These are phyloP conservation scores for Mechanitis messenoides DNA, from an alignment of 2,888 invertebrate species.

Conservation along the genomic window DNA sequence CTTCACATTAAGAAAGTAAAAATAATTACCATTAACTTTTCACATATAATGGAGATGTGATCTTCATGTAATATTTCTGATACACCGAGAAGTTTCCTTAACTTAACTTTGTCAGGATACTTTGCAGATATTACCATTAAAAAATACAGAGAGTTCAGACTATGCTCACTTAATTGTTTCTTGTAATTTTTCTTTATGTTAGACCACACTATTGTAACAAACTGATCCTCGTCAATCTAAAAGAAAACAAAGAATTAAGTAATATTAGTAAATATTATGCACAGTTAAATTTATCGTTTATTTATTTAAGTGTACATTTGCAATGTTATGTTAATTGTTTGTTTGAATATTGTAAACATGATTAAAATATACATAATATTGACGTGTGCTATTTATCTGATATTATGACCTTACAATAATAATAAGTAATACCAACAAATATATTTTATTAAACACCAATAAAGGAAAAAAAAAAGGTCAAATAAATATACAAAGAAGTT, in stretches of 20 bases:
- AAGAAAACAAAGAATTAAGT: slow-evolving; percentile 12
- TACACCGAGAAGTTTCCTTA: slow-evolving; percentile 76
- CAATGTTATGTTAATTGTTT: no score
- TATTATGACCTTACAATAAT: background rate
- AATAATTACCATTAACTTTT: slow-evolving; percentile 78
- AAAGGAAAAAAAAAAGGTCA: no score
- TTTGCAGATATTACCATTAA: slow-evolving; percentile 65
- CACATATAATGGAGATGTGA: slow-evolving; percentile 73
- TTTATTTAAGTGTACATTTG: no score
- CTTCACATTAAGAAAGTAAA: background rate
- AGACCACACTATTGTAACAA: slow-evolving; percentile 77
- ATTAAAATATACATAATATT: no score
- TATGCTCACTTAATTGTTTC: slow-evolving; percentile 79
- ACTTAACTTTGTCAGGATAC: slow-evolving; percentile 68
- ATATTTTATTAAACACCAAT: no score
- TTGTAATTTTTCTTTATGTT: slow-evolving; percentile 76
- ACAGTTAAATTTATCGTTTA: no score
- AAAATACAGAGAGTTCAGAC: slow-evolving; percentile 80
- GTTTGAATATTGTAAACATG: no score
- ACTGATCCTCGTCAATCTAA: slow-evolving; percentile 73
- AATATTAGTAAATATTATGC: no score
- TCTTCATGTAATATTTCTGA: slow-evolving; percentile 76
- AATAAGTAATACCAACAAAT: no score
- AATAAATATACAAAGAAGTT: no score
- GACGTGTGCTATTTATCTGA: no score